Conservation (phyloP, 2,888 invertebrate species). For the Syrphus vitripennis region DNA sequence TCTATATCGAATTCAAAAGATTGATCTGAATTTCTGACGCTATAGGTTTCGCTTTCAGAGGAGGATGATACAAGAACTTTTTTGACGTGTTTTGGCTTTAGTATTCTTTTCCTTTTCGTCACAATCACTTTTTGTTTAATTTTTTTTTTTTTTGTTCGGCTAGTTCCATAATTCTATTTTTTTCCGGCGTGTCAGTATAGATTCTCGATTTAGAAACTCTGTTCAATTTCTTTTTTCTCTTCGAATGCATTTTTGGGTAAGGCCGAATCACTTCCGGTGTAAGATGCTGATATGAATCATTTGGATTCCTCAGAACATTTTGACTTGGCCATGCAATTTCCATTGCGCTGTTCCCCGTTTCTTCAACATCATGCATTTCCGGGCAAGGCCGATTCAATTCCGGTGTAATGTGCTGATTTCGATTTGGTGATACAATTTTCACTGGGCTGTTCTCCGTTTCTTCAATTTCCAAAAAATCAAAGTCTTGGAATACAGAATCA, state of each 20-base stretch:
- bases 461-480: background rate
- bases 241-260: slow-evolving; percentile 12
- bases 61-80: slow-evolving; percentile 13
- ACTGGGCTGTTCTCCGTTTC: background rate
- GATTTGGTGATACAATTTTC: background rate
- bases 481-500: background rate
- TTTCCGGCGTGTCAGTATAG: background rate
- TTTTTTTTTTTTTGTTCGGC: background rate
- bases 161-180: background rate
- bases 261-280: slow-evolving; percentile 15
- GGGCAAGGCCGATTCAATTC: slow-evolving; percentile 6
- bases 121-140: too few species aligned
- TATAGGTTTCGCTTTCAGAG: slow-evolving; percentile 11
- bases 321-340: background rate
- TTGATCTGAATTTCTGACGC: slow-evolving; percentile 14
- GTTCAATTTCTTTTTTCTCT: background rate
- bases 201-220: background rate
- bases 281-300: slow-evolving; percentile 18
- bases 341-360: background rate
- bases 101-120: background rate
- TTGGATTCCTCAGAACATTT: background rate
- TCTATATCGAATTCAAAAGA: slow-evolving; percentile 5
- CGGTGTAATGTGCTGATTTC: slow-evolving; percentile 16
- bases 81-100: too few species aligned
- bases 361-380: slow-evolving; percentile 1